Percentiles rank a stretch among this genome's conserved stretches.
Evolutionary conservation across 2,113 vertebrate species (phyloP).

Genomic region (human): GRCh38 chr5:124339501-124340000

Average conservation of each 20-base stretch:
- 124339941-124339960: neutral
- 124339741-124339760: neutral
- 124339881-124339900: neutral
- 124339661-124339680: neutral
- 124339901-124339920: neutral
- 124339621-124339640: neutral
- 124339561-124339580: neutral
- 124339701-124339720: neutral
- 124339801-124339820: neutral
- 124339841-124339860: neutral
- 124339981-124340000: neutral
- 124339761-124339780: neutral
- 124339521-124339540: neutral
- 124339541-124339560: neutral
- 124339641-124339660: neutral
- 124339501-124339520: neutral
- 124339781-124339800: neutral
- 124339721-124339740: neutral
- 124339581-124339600: neutral
- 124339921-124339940: neutral
- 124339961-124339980: neutral
- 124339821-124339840: rapidly evolving
- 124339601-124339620: neutral
- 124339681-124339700: neutral
- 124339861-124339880: neutral